These are phyloP conservation scores for Scalopus aquaticus DNA, from an alignment of 2,113 vertebrate species.

Conservation along the genomic window DNA sequence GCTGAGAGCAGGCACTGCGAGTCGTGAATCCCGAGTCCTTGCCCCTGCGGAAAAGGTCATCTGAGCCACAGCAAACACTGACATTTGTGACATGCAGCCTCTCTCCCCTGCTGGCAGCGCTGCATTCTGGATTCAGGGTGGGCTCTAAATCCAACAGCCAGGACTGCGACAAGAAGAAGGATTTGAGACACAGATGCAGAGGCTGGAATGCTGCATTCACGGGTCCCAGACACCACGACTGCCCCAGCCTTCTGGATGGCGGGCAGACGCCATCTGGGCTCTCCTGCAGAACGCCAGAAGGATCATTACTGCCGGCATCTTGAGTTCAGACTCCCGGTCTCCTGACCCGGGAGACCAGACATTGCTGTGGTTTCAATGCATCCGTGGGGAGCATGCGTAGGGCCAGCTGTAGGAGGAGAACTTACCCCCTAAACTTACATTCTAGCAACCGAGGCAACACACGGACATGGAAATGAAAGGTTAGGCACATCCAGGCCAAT, in stretches of 20 bases:
- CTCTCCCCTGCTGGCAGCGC: background rate
- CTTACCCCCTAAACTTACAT: background rate
- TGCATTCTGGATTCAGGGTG: background rate
- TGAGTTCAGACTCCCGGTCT: background rate
- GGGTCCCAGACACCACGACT: too few species aligned
- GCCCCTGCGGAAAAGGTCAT: background rate
- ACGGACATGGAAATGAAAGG: background rate
- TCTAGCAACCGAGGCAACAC: background rate
- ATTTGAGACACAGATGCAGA: background rate
- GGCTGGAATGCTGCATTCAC: fast-evolving
- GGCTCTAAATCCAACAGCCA: background rate
- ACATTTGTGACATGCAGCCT: background rate
- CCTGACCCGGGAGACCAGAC: background rate
- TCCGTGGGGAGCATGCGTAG: too few species aligned
- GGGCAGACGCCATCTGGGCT: fast-evolving
- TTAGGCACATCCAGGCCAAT: background rate
- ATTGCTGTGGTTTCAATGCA: background rate
- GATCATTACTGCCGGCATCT: fast-evolving
- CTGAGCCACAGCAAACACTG: too few species aligned
- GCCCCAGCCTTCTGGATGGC: background rate
- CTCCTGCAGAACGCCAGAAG: too few species aligned
- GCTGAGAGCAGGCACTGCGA: too few species aligned
- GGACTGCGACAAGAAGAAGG: background rate
- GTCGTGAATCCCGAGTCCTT: background rate
- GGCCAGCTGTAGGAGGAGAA: background rate